A percentile compares a stretch with the other conserved stretches of the same genome.
Evolutionary conservation across 2,113 vertebrate genomes (phyloP).

Genomic region (Crotalus helleri): DNA sequence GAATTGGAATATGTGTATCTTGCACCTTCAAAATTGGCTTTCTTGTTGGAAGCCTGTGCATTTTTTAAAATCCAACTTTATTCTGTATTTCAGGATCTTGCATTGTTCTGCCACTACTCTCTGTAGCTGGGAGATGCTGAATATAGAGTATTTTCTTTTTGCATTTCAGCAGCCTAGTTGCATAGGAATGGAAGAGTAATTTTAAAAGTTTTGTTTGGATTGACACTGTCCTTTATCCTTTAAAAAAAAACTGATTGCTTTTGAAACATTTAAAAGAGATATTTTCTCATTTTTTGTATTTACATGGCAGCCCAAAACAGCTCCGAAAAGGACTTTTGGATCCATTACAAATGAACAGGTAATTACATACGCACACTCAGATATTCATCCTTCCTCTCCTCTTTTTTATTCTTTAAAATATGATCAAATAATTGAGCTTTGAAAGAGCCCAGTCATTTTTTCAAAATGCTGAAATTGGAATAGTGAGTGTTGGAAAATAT

Average conservation of each 20-base stretch:
- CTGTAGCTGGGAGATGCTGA: neutral
- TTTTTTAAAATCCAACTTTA: neutral
- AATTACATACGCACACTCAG: conserved; percentile 37
- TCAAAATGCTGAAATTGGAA: neutral
- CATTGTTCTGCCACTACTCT: neutral
- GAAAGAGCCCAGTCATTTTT: no score
- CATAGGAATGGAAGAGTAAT: neutral
- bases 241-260: neutral
- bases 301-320: conserved; percentile 64
- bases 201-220: neutral
- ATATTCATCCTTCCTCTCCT: neutral
- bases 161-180: neutral
- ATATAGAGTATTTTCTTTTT: neutral
- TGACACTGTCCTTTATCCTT: neutral
- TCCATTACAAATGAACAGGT: conserved; percentile 70
- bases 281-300: conserved; percentile 53
- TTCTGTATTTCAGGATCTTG: neutral
- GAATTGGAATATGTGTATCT: neutral
- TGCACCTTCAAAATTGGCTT: neutral
- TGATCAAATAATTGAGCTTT: neutral
- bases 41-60: neutral
- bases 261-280: conserved; percentile 17
- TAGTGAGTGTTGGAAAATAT: neutral
- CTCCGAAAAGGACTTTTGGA: conserved; percentile 69
- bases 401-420: neutral